These are phyloP conservation scores for Rhingia rostrata DNA, from an alignment of 2,888 invertebrate species.

Conservation along the genomic window DNA sequence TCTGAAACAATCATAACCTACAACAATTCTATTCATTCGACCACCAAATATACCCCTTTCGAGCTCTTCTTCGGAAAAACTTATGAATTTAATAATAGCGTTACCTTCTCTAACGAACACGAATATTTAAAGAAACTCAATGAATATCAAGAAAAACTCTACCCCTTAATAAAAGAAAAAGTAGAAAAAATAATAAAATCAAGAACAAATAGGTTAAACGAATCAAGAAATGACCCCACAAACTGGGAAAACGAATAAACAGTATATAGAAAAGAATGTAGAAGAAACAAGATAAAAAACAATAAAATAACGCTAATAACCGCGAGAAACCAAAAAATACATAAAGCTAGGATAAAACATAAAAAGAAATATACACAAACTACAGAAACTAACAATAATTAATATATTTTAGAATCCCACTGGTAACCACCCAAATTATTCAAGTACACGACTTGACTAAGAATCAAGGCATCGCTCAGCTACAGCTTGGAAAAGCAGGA, in stretches of 20 bases:
- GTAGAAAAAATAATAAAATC: not conserved
- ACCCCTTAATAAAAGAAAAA: conserved; percentile 34
- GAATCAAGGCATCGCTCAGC: conserved; percentile 1
- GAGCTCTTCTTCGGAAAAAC: too few species aligned
- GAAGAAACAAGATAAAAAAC: conserved; percentile 62
- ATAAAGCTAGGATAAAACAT: conserved; percentile 40
- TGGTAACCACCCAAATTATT: conserved; percentile 5
- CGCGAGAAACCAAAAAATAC: conserved; percentile 29
- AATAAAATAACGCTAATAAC: conserved; percentile 51
- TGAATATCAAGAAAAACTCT: conserved; percentile 53
- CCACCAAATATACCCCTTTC: too few species aligned
- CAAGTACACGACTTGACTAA: conserved; percentile 1
- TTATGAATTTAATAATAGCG: conserved; percentile 32
- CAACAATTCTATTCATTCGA: too few species aligned
- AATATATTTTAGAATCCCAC: conserved; percentile 1
- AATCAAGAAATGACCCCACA: conserved; percentile 38
- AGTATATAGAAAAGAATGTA: conserved; percentile 66
- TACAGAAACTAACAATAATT: not conserved
- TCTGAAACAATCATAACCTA: too few species aligned
- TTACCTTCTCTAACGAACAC: conserved; percentile 15
- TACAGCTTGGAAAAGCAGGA: conserved; percentile 7
- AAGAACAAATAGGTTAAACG: conserved; percentile 48
- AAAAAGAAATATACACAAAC: conserved; percentile 25
- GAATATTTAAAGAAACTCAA: conserved; percentile 33
- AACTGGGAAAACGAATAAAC: conserved; percentile 29